phyloP scores from a whole-genome alignment of 2,797 vertebrate genomes.

The Gallirallus australis region DNA sequence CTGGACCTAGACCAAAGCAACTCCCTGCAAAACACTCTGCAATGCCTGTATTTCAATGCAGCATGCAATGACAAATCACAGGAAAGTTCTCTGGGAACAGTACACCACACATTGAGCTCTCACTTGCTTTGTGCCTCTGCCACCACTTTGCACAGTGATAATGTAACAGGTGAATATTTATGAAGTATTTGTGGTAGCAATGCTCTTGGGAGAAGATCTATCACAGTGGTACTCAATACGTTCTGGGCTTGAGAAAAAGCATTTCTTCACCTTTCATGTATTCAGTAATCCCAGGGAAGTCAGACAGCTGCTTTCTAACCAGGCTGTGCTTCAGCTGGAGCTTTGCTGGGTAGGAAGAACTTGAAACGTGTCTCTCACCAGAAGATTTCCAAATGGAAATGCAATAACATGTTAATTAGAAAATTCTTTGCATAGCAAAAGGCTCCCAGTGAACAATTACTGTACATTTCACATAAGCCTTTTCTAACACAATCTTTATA shows the following conservation, averaged over 20 bases:
- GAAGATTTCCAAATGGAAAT: conserved; percentile 19
- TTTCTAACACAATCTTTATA: conserved; percentile 16
- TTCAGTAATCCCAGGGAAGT: background rate
- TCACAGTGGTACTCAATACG: background rate
- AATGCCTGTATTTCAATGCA: background rate
- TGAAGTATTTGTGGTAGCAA: background rate
- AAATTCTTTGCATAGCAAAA: conserved; percentile 29
- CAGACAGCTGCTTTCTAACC: background rate
- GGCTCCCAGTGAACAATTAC: conserved; percentile 50
- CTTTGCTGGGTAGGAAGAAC: background rate
- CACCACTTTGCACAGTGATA: background rate
- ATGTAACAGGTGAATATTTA: background rate
- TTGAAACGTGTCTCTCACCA: conserved; percentile 6
- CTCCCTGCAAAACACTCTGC: background rate
- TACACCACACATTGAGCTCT: background rate
- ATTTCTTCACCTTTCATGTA: background rate
- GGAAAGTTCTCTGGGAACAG: background rate
- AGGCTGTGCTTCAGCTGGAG: background rate
- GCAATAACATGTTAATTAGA: conserved; percentile 32
- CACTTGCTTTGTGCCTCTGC: background rate
- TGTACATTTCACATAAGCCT: background rate
- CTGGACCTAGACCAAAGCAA: background rate
- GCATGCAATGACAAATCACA: background rate
- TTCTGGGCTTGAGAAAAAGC: background rate
- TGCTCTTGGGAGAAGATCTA: background rate